Conservation (phyloP, 30 jellyfish, hydroid and myxozoan species). For the Phacellophora camtschatica region DNA sequence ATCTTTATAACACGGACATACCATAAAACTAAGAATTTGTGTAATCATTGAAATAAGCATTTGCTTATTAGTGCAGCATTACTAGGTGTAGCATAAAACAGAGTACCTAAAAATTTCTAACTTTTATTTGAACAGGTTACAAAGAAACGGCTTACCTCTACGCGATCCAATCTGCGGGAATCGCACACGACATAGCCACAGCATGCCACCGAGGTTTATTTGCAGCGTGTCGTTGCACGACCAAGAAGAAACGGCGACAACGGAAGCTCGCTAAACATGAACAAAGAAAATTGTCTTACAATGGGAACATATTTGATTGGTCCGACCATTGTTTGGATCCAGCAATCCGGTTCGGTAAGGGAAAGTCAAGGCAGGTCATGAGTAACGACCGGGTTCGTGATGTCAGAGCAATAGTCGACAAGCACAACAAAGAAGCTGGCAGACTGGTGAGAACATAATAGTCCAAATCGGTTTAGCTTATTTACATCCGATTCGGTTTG, state of each 20-base stretch:
- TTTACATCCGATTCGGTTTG: not conserved
- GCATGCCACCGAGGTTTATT: slow-evolving; percentile 63
- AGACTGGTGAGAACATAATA: slow-evolving; percentile 45
- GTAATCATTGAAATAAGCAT: no score
- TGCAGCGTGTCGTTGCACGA: slow-evolving; percentile 49
- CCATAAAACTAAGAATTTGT: no score
- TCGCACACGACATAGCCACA: slow-evolving; percentile 65
- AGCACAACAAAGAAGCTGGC: slow-evolving; percentile 83
- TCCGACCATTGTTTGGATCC: slow-evolving; percentile 70
- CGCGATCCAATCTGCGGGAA: slow-evolving; percentile 82
- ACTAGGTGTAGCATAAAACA: not conserved
- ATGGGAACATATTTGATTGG: slow-evolving; percentile 68
- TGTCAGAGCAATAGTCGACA: slow-evolving; percentile 58
- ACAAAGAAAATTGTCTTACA: slow-evolving; percentile 48
- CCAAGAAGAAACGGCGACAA: slow-evolving; percentile 67
- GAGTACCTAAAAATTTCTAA: not conserved
- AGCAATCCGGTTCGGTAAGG: slow-evolving; percentile 68
- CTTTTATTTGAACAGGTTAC: slow-evolving; percentile 27
- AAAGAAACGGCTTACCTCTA: slow-evolving; percentile 72
- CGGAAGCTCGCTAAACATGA: slow-evolving; percentile 58
- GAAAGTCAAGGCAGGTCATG: slow-evolving; percentile 67
- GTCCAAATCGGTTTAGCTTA: not conserved
- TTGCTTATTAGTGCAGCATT: no score
- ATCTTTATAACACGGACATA: no score
- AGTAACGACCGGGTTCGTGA: slow-evolving; percentile 62